Evolutionary conservation across 2,113 vertebrate species (phyloP), one percentile per base, ranked within the genome.

Genomic region (Fulica atra): DNA sequence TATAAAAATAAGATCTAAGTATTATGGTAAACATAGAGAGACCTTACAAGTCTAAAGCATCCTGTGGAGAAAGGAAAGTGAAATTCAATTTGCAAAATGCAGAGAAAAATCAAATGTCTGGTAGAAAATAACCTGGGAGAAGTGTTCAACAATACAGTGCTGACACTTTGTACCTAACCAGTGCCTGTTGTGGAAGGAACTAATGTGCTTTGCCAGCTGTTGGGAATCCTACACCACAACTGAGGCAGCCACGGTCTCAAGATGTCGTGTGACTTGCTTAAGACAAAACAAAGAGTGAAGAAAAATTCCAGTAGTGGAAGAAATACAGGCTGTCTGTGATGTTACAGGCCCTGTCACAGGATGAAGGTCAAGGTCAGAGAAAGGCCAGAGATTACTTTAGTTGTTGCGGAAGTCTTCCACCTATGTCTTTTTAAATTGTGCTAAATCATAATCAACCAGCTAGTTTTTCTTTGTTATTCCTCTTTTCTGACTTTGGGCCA

Each of bases 81-180:
- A 84, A 93, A 74, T 68, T 65, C 12, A 63, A 6, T 42, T 86
- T 84, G 23, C 35, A 61, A 86, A 81, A 74, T 10, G 33, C 6
- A 23, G 9, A 88, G 64, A 28, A 86, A 88, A 86, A 68, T 29
- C 48, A 23, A 74, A 33, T 35, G 11, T 11, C 26, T 68, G 12
- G 16, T 50, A 65, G 59, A 93, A 95, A 94, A 94, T 59, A 89
- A 70, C 13, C 10, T 59, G 56, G 31, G 10, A 84, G 57, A 88
- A 78, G 2, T 14, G 8, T 42, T 71, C 40, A 44, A 50, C 7
- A 83, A 56, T 71, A 44, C 26, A n/a, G 24, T n/a, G 53, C 8
- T 2, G 9, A 74, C 57, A 60, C 56, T 71, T 91, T 65, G 9
- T 70, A 42, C 31, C 63, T 70, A 40, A 72, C 23, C 15, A 86